These are phyloP conservation scores for Australoheros scitulus DNA, from an alignment of 2,113 vertebrate genomes.

Conservation along the genomic window DNA sequence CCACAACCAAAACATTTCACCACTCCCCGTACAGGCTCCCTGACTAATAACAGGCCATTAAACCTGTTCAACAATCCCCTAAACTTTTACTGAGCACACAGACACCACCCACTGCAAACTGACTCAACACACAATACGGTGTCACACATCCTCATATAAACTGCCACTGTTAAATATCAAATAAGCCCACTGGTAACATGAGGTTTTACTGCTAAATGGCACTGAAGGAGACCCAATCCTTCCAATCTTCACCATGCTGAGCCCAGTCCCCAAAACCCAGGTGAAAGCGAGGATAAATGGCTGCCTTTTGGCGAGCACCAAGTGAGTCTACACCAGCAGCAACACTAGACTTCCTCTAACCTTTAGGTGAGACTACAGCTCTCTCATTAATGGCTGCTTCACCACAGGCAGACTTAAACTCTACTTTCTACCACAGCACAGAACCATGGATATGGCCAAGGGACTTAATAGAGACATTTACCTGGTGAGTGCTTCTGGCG, in stretches of 20 bases:
- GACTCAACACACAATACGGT: conserved; percentile 34
- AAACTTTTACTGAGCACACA: conserved; percentile 34
- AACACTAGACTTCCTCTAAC: conserved; percentile 64
- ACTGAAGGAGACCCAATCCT: background rate
- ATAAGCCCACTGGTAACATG: conserved; percentile 21
- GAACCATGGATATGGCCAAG: background rate
- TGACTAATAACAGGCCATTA: conserved; percentile 29
- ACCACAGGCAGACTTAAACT: conserved; percentile 37
- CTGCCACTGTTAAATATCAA: background rate
- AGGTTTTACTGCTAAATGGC: conserved; percentile 33
- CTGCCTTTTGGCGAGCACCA: conserved; percentile 38
- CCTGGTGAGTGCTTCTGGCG: background rate
- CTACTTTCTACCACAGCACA: conserved; percentile 13
- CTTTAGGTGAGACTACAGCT: conserved; percentile 46
- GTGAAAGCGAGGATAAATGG: conserved; percentile 2
- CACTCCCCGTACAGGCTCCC: background rate
- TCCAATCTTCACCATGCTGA: conserved; percentile 7
- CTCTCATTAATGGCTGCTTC: conserved; percentile 35
- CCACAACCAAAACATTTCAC: conserved; percentile 8
- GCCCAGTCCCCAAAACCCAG: background rate
- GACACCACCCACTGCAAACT: conserved; percentile 33
- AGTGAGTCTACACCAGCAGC: conserved; percentile 35
- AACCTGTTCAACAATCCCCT: conserved; percentile 43
- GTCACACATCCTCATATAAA: conserved; percentile 15
- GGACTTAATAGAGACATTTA: conserved; percentile 28